These are phyloP conservation scores for Paramormyrops hopkinsi DNA, from an alignment of 2,797 vertebrate genomes.

Conservation along the genomic window DNA sequence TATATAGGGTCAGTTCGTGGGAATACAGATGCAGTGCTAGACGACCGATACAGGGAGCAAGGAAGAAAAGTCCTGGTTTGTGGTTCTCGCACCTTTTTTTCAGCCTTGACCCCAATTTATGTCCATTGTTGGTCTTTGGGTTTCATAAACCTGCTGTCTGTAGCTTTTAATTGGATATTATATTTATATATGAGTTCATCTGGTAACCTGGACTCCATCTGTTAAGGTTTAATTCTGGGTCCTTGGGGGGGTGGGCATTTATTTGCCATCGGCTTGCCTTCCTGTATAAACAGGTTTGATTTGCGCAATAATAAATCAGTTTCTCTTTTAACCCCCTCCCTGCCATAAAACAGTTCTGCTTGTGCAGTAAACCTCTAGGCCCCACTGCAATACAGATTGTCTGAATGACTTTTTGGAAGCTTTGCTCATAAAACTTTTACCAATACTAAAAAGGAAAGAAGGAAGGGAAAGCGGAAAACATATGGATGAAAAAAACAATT, in stretches of 20 bases:
- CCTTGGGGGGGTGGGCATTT: neutral
- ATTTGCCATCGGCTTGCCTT: conserved; percentile 1
- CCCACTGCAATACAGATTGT: neutral
- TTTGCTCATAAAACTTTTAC: neutral
- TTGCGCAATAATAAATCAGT: conserved; percentile 1
- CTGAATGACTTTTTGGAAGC: neutral
- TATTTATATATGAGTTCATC: neutral
- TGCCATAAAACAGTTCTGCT: neutral
- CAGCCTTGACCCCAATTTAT: neutral
- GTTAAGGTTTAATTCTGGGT: neutral
- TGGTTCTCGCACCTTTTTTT: neutral
- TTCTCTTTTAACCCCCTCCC: neutral
- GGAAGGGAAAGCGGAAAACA: neutral
- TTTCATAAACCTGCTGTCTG: neutral
- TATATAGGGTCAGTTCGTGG: neutral
- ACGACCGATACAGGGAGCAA: neutral
- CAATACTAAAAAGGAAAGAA: neutral
- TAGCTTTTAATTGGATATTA: neutral
- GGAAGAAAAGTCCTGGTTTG: neutral
- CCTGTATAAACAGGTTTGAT: conserved; percentile 4
- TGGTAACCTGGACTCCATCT: neutral
- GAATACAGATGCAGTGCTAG: neutral
- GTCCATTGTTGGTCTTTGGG: neutral
- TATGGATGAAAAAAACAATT: neutral
- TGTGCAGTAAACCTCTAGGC: neutral